phyloP scores from a whole-genome alignment of 1,140 invertebrate species.

The Lysiphlebus fabarum region DNA sequence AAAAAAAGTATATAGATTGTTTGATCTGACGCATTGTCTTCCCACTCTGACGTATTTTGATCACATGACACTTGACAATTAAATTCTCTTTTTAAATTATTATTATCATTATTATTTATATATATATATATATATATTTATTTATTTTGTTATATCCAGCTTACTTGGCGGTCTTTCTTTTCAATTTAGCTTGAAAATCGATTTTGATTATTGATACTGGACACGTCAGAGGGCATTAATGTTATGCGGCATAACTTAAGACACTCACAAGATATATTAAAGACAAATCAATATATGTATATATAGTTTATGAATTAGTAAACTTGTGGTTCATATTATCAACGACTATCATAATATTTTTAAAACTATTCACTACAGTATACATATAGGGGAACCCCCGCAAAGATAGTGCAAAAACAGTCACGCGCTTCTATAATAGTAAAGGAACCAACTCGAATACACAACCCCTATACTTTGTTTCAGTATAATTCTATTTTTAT shows the following conservation, averaged over 20 bases:
- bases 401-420: slow-evolving; percentile 45
- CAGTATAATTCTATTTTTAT: slow-evolving; percentile 9
- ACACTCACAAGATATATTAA: slow-evolving; percentile 10
- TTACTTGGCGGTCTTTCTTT: neutral
- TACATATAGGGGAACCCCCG: slow-evolving; percentile 39
- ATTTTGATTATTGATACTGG: slow-evolving; percentile 1
- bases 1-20: too few relatives aligned
- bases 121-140: neutral
- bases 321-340: slow-evolving; percentile 17
- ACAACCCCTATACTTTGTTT: neutral
- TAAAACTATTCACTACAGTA: neutral
- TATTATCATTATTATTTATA: too few relatives aligned
- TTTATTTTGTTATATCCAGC: too few relatives aligned
- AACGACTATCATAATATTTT: slow-evolving; percentile 6
- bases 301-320: slow-evolving; percentile 18
- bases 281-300: slow-evolving; percentile 6
- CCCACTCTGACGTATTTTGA: neutral
- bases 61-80: slow-evolving; percentile 16
- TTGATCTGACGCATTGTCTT: slow-evolving; percentile 16
- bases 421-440: slow-evolving; percentile 20
- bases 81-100: neutral
- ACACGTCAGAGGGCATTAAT: slow-evolving; percentile 1
- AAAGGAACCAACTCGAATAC: too few relatives aligned
- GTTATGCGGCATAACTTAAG: neutral
- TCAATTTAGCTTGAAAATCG: neutral